Evolutionary conservation across 2,888 invertebrate species (phyloP).

Genomic region (Volucella inanis): DNA sequence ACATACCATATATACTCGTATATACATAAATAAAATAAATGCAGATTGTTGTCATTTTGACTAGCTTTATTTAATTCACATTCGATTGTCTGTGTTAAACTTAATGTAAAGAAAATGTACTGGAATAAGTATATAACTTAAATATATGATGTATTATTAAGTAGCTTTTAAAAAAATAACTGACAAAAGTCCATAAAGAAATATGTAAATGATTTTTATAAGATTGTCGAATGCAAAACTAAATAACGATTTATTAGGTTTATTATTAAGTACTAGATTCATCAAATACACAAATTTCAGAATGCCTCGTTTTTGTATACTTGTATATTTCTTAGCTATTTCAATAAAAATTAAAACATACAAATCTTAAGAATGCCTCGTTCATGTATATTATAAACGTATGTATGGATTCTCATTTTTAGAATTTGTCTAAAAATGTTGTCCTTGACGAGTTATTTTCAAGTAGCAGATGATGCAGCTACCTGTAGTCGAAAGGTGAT

Average conservation of each 20-base stretch:
- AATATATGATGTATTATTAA: constrained; percentile 1
- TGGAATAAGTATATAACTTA: constrained; percentile 2
- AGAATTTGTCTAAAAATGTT: constrained; percentile 5
- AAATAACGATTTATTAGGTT: constrained; percentile 28
- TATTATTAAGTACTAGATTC: constrained; percentile 47
- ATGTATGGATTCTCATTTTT: background rate
- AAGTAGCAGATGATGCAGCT: constrained; percentile 41
- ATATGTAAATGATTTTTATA: background rate
- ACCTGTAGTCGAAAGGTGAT: constrained; percentile 75
- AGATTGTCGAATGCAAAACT: constrained; percentile 19
- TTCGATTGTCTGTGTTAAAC: constrained; percentile 33
- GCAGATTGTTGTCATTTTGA: constrained; percentile 75
- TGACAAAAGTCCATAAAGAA: constrained; percentile 11
- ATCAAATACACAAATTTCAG: constrained; percentile 56
- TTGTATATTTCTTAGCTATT: background rate
- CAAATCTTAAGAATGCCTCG: constrained; percentile 42
- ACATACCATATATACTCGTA: no score
- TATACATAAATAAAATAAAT: constrained; percentile 10
- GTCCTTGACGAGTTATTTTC: constrained; percentile 34
- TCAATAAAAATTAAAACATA: constrained; percentile 45
- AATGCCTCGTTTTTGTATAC: constrained; percentile 39
- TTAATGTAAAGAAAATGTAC: constrained; percentile 18
- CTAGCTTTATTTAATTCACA: constrained; percentile 76
- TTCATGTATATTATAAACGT: constrained; percentile 9
- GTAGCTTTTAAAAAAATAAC: constrained; percentile 20